Percentiles rank a stretch among this genome's conserved stretches.
These are phyloP conservation scores for Trichosurus vulpecula DNA, from an alignment of 2,797 vertebrate species.

Conservation along the genomic window DNA sequence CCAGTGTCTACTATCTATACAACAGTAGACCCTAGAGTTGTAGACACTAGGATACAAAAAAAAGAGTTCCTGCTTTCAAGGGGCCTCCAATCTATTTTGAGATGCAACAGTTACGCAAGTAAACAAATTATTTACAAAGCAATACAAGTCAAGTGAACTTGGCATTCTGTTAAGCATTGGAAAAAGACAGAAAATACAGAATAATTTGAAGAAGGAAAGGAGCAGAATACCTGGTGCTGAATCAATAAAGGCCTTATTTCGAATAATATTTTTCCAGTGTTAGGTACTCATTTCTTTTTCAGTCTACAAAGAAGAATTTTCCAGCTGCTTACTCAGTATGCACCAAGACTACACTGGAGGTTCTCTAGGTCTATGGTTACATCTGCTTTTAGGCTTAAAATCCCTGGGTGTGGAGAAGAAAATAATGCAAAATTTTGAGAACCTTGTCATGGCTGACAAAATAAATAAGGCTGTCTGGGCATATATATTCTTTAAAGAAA, in stretches of 20 bases:
- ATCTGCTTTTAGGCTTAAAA: neutral
- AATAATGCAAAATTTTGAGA: neutral
- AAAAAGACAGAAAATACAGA: neutral
- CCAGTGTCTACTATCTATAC: neutral
- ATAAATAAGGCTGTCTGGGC: too few relatives aligned
- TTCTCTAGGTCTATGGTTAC: fast-evolving
- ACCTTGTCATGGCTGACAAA: neutral
- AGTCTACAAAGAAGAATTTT: too few relatives aligned
- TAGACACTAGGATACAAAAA: neutral
- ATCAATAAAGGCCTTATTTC: neutral
- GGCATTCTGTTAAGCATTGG: neutral
- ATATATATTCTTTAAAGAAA: neutral
- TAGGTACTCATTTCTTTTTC: neutral
- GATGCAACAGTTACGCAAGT: neutral
- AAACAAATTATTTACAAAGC: neutral
- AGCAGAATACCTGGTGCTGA: neutral
- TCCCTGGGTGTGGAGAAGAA: neutral
- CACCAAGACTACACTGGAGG: fast-evolving
- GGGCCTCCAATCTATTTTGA: neutral
- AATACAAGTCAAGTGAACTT: neutral
- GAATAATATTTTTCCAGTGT: neutral
- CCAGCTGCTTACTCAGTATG: neutral
- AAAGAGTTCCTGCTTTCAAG: neutral
- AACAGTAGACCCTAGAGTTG: neutral
- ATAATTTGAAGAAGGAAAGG: neutral